A percentile compares a stretch with the other conserved stretches of the same genome.
These are phyloP conservation scores for Dendrocincla tyrannina DNA, from an alignment of 2,797 vertebrate genomes.

Conservation along the genomic window DNA sequence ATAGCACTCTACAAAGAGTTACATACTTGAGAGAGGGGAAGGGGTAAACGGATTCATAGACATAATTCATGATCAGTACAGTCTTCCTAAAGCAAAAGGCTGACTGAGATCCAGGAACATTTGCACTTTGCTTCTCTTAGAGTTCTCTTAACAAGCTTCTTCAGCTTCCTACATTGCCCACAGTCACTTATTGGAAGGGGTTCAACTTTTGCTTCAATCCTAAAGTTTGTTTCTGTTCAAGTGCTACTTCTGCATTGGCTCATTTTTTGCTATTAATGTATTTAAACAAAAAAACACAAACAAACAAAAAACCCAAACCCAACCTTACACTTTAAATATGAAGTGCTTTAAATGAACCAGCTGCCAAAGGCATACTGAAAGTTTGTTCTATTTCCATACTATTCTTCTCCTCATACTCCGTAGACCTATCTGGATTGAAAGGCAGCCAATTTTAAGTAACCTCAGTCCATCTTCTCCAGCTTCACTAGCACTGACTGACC, in stretches of 20 bases:
- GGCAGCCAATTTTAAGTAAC: neutral
- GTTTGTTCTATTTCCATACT: neutral
- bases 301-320: neutral
- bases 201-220: neutral
- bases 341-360: neutral
- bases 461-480: neutral
- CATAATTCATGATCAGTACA: neutral
- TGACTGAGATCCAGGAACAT: neutral
- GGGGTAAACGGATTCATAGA: neutral
- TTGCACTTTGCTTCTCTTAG: neutral
- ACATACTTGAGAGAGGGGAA: neutral
- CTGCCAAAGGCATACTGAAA: neutral
- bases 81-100: neutral
- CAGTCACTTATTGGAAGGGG: neutral
- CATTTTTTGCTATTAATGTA: neutral
- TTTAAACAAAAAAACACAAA: neutral
- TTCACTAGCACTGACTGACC: neutral
- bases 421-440: neutral
- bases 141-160: neutral
- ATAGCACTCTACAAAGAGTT: neutral
- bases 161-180: neutral
- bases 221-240: neutral
- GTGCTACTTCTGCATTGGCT: neutral
- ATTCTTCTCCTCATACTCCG: neutral
- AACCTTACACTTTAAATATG: neutral